Base-by-base conservation (phyloP, 2,113 vertebrate genomes). In the Heterotis niloticus region DNA sequence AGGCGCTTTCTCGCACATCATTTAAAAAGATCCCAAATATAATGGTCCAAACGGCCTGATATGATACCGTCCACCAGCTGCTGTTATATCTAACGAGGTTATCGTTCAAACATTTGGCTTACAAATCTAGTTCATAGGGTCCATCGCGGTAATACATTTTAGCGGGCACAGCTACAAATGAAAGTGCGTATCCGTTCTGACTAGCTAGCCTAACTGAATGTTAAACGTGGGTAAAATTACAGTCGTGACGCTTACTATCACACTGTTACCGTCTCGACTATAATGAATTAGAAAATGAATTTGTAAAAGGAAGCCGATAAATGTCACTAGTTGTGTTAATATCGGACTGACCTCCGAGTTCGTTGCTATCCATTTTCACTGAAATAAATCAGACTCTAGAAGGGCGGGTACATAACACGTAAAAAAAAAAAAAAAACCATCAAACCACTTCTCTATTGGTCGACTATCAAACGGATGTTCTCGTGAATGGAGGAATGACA, bases 351-450 rank as follows among this genome's bases (percentile, higher is more conserved):
- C 76, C 76, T 77, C 64, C 64, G 64, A 54, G 51, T 24, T 77
- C 64, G 23, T 77, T 67, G 76, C 64, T 77, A 57, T 77, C 76
- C 76, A 77, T 77, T 77, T 56, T 52, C 76, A 77, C 67, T 77
- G 76, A 77, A 77, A 77, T 67, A 28, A 67, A 26, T 14, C 29
- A 76, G 62, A n/a, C 17, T 64, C 23, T 18, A 20, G 69, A 34
- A 67, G 64, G 76, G 26, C 62, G 64, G n/a, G 64, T 68, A 28
- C 76, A 4, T 14, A 28, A 52, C 54, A 10, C 51, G 12, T 11
- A 29, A 17, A 11, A 70, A 11, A 28, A 20, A 12, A 10, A 17
- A 17, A 74, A 59, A 59, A 13, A 23, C 72, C 52, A 24, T 54
- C 72, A 13, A 57, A 28, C 23, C 54, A 11, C 52, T 24, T 57